These are phyloP conservation scores for Meloidogyne floridensis DNA, from an alignment of 1,140 invertebrate species.

Conservation along the genomic window DNA sequence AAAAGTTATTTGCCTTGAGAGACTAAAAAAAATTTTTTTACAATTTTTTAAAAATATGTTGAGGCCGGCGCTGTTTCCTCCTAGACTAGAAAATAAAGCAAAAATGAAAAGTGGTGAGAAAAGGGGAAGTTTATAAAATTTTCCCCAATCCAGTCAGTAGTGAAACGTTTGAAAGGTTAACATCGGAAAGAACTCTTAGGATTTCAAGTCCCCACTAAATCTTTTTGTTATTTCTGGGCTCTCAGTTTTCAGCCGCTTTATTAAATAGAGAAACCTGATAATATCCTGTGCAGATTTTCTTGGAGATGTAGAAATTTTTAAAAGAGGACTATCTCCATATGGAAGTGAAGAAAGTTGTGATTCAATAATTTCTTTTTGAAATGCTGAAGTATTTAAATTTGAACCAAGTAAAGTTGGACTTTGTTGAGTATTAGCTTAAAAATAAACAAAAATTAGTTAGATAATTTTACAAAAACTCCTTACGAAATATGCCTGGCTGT, in stretches of 20 bases:
- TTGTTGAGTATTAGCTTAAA: not conserved
- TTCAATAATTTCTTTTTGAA: slow-evolving; percentile 47
- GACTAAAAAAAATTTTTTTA: slow-evolving; percentile 22
- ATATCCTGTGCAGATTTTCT: slow-evolving; percentile 31
- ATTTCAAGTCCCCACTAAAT: not conserved
- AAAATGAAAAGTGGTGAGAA: no score
- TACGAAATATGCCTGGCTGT: no score
- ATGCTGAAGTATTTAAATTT: slow-evolving; percentile 26
- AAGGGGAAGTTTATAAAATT: no score
- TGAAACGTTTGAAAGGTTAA: no score
- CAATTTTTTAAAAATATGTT: no score
- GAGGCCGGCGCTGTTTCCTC: no score
- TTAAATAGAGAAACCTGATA: slow-evolving; percentile 7
- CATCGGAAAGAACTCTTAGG: no score
- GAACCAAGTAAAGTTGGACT: slow-evolving; percentile 32
- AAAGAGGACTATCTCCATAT: slow-evolving; percentile 45
- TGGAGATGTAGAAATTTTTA: slow-evolving; percentile 30
- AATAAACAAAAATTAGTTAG: not conserved
- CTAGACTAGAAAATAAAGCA: no score
- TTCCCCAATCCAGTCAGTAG: no score
- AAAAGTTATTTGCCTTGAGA: slow-evolving; percentile 27
- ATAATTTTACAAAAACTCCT: not conserved
- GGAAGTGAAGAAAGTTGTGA: slow-evolving; percentile 44
- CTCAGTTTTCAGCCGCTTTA: no score
- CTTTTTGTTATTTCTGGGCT: not conserved